A percentile compares a stretch with the other conserved stretches of the same genome.
These are phyloP conservation scores for Bruchidius siliquastri DNA, from an alignment of 2,888 invertebrate genomes.

Conservation along the genomic window DNA sequence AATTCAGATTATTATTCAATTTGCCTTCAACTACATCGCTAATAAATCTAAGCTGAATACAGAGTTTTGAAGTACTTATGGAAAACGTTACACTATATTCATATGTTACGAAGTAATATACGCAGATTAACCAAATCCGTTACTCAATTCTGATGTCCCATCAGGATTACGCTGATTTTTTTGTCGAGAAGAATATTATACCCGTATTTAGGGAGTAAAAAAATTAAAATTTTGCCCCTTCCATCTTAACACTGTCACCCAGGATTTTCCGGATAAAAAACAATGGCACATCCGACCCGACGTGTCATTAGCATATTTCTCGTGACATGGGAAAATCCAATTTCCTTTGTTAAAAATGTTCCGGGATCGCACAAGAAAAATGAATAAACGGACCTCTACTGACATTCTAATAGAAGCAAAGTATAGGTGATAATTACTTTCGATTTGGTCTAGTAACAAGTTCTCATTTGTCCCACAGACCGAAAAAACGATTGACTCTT, in stretches of 20 bases:
- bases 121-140: too few relatives aligned
- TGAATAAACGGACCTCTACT: background rate
- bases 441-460: background rate
- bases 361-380: background rate
- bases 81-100: too few relatives aligned
- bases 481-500: too few relatives aligned
- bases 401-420: background rate
- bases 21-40: too few relatives aligned
- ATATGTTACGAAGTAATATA: too few relatives aligned
- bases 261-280: background rate
- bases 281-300: background rate
- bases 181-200: background rate
- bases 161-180: background rate
- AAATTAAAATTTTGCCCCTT: background rate
- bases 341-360: background rate
- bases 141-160: too few relatives aligned
- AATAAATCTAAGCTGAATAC: too few relatives aligned
- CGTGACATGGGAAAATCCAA: background rate
- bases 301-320: background rate
- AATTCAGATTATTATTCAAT: too few relatives aligned
- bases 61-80: too few relatives aligned
- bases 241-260: background rate
- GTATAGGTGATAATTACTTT: background rate
- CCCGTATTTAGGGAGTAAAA: background rate
- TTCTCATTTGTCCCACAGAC: too few relatives aligned